These are phyloP conservation scores for Caenorhabditis sp. DNA, from an alignment of 2,888 invertebrate species.

Conservation along the genomic window DNA sequence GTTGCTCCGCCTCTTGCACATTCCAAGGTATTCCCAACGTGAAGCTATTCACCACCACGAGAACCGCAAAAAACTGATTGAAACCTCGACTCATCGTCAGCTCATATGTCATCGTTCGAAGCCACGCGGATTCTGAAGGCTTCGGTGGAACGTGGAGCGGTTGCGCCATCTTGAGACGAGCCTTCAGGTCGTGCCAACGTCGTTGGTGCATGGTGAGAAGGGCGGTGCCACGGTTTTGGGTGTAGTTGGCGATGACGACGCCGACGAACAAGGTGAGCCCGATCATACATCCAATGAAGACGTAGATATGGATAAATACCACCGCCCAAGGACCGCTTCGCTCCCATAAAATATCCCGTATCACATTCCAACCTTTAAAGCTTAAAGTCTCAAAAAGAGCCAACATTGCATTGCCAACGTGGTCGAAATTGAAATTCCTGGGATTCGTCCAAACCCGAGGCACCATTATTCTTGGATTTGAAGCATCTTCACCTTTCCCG, in stretches of 20 bases:
- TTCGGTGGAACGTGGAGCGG: slow-evolving; percentile 95
- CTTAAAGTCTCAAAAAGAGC: slow-evolving; percentile 97
- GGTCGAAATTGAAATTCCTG: slow-evolving; percentile 97
- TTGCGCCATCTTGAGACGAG: slow-evolving; percentile 96
- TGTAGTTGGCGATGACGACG: slow-evolving; percentile 99
- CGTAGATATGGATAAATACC: slow-evolving; percentile 98
- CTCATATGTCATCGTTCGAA: slow-evolving; percentile 93
- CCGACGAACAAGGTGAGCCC: slow-evolving; percentile 98
- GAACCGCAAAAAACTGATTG: slow-evolving; percentile 86
- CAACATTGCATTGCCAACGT: slow-evolving; percentile 96
- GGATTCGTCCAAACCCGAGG: slow-evolving; percentile 82
- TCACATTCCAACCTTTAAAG: slow-evolving; percentile 99
- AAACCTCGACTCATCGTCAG: slow-evolving; percentile 95
- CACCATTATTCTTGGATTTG: slow-evolving; percentile 81
- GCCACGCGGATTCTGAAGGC: slow-evolving; percentile 78
- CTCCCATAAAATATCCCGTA: slow-evolving; percentile 94
- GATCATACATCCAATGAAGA: slow-evolving; percentile 99
- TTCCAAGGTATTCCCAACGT: slow-evolving; percentile 77
- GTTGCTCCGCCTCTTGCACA: slow-evolving; percentile 75
- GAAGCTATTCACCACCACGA: slow-evolving; percentile 91
- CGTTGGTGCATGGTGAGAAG: slow-evolving; percentile 97
- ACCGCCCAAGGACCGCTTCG: slow-evolving; percentile 86
- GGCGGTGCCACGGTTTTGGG: slow-evolving; percentile 98
- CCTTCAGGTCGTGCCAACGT: slow-evolving; percentile 98
- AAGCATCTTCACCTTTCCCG: slow-evolving; percentile 79